Percentiles rank a stretch among this genome's conserved stretches.
Evolutionary conservation across 2,888 invertebrate species (phyloP).

Genomic region (Oscheius myriophilus): DNA sequence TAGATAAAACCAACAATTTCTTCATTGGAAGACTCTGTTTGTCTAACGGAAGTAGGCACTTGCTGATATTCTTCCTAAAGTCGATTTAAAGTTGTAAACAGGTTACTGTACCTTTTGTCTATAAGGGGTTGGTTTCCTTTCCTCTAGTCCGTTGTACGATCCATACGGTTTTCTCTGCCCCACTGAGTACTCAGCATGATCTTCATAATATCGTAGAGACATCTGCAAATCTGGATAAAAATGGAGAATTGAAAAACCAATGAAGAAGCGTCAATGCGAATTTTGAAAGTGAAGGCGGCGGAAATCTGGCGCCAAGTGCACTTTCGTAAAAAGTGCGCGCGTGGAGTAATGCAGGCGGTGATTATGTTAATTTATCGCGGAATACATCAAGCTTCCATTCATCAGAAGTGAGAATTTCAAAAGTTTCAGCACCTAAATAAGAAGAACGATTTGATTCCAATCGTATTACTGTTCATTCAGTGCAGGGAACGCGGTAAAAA

Average conservation of each 20-base stretch:
- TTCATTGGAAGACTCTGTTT: not conserved
- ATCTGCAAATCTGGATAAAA: not conserved
- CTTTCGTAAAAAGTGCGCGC: conserved; percentile 16
- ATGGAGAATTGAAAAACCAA: not conserved
- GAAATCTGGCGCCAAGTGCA: not conserved
- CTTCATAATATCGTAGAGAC: conserved; percentile 23
- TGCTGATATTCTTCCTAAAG: conserved; percentile 22
- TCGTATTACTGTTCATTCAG: too few species aligned
- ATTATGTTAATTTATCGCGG: conserved; percentile 30
- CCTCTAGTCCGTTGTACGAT: conserved; percentile 26
- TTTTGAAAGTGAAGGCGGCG: not conserved
- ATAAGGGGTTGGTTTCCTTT: conserved; percentile 8
- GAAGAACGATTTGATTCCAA: too few species aligned
- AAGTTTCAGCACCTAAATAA: too few species aligned
- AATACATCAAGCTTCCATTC: conserved; percentile 22
- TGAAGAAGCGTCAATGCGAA: too few species aligned
- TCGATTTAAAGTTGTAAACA: not conserved
- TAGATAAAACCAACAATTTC: not conserved
- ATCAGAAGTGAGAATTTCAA: too few species aligned
- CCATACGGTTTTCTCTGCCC: conserved; percentile 23
- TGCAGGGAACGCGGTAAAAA: too few species aligned
- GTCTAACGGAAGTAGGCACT: conserved; percentile 5
- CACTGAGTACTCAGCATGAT: conserved; percentile 17
- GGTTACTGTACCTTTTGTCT: conserved; percentile 1
- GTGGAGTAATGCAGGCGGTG: conserved; percentile 22